Evolutionary conservation across 2,113 vertebrate species (phyloP).

Genomic region (Cephalopterus ornatus): DNA sequence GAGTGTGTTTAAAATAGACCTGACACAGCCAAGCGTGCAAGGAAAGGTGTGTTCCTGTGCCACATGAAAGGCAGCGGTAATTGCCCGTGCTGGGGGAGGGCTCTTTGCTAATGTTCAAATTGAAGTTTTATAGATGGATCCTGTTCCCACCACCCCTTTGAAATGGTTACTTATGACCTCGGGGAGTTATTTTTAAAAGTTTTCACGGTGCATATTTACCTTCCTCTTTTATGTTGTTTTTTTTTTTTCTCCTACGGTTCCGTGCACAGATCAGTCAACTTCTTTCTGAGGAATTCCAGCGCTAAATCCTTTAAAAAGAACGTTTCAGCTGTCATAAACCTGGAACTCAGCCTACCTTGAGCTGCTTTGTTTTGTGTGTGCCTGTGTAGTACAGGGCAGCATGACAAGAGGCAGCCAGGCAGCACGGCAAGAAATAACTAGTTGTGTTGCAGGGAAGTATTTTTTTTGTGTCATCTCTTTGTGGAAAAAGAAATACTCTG

Average conservation of each 20-base stretch:
- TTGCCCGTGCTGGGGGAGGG: neutral
- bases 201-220: neutral
- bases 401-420: neutral
- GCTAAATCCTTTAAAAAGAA: neutral
- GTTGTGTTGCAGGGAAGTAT: neutral
- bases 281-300: neutral
- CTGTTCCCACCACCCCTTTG: slow-evolving; percentile 27
- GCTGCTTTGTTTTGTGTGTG: neutral
- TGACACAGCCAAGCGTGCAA: neutral
- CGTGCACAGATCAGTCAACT: neutral
- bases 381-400: neutral
- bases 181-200: slow-evolving; percentile 12
- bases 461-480: neutral
- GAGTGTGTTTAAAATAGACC: slow-evolving; percentile 7
- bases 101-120: neutral
- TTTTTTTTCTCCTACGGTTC: neutral
- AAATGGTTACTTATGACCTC: slow-evolving; percentile 31
- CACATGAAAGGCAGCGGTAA: slow-evolving; percentile 39
- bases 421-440: neutral
- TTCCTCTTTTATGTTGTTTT: neutral
- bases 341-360: neutral
- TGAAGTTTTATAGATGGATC: slow-evolving; percentile 25
- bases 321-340: neutral
- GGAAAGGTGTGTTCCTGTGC: slow-evolving; percentile 5
- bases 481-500: slow-evolving; percentile 4